phyloP scores from a whole-genome alignment of 2,888 invertebrate genomes.

The Alitta virens region DNA sequence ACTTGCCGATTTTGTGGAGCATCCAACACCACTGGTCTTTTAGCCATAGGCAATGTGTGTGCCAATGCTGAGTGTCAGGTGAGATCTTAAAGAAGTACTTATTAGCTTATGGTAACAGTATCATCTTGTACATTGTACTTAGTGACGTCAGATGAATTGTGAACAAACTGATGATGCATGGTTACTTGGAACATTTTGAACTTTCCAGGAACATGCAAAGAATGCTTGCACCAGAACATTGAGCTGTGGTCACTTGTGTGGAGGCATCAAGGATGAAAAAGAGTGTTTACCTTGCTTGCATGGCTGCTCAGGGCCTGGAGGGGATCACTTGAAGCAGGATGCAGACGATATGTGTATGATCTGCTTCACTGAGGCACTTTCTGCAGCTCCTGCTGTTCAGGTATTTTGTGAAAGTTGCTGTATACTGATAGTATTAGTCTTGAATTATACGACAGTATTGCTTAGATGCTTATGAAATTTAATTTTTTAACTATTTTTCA shows the following conservation, averaged over 20 bases:
- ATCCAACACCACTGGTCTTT: conserved; percentile 74
- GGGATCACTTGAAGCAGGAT: conserved; percentile 75
- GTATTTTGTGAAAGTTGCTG: conserved; percentile 26
- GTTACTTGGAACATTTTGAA: background rate
- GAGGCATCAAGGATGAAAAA: conserved; percentile 82
- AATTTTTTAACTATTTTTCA: no score
- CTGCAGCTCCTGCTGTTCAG: conserved; percentile 91
- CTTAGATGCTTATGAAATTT: background rate
- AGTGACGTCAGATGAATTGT: background rate
- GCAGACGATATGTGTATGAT: conserved; percentile 99
- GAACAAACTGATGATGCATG: background rate
- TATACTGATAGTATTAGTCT: background rate
- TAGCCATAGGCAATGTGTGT: conserved; percentile 89
- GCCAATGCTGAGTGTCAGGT: conserved; percentile 90
- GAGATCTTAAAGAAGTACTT: conserved; percentile 6
- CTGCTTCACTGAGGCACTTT: conserved; percentile 94
- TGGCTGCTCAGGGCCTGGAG: conserved; percentile 65
- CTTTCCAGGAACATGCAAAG: conserved; percentile 69
- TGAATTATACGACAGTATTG: background rate
- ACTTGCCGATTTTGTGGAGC: conserved; percentile 86
- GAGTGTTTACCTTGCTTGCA: conserved; percentile 87
- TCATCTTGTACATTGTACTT: background rate
- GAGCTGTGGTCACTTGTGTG: conserved; percentile 87
- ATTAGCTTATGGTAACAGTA: background rate
- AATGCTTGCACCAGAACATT: conserved; percentile 81